These are phyloP conservation scores for Sebastes alutus DNA, from an alignment of 2,797 vertebrate species.

Conservation along the genomic window DNA sequence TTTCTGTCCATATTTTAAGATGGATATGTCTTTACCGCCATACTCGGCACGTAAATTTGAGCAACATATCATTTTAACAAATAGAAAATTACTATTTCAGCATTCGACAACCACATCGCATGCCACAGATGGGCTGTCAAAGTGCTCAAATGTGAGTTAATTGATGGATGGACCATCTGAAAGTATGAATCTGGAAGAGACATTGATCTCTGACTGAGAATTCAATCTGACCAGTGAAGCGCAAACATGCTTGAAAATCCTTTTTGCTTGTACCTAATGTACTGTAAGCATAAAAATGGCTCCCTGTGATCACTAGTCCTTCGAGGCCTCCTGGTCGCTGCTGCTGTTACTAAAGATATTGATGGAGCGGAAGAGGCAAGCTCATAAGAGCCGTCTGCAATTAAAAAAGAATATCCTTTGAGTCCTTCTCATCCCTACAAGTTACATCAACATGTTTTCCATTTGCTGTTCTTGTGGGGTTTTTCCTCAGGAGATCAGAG, in stretches of 20 bases:
- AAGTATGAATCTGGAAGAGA: background rate
- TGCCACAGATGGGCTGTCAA: background rate
- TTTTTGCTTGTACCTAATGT: background rate
- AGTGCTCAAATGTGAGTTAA: background rate
- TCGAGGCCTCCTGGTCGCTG: background rate
- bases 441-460: slow-evolving; percentile 36
- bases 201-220: slow-evolving; percentile 10
- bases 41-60: background rate
- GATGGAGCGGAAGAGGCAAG: slow-evolving; percentile 1
- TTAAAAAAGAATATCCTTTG: background rate
- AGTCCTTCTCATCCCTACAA: slow-evolving; percentile 25
- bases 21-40: background rate
- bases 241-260: background rate
- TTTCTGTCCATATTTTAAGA: background rate
- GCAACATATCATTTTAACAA: background rate
- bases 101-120: background rate
- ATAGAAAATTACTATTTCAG: background rate
- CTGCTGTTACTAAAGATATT: slow-evolving; percentile 13
- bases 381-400: slow-evolving; percentile 6
- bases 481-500: slow-evolving; percentile 11
- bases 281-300: slow-evolving; percentile 8
- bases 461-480: background rate
- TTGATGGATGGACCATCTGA: background rate
- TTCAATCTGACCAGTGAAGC: slow-evolving; percentile 19
- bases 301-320: slow-evolving; percentile 8